phyloP scores from a whole-genome alignment of 23 tunicate species.

The Diplosoma virens region DNA sequence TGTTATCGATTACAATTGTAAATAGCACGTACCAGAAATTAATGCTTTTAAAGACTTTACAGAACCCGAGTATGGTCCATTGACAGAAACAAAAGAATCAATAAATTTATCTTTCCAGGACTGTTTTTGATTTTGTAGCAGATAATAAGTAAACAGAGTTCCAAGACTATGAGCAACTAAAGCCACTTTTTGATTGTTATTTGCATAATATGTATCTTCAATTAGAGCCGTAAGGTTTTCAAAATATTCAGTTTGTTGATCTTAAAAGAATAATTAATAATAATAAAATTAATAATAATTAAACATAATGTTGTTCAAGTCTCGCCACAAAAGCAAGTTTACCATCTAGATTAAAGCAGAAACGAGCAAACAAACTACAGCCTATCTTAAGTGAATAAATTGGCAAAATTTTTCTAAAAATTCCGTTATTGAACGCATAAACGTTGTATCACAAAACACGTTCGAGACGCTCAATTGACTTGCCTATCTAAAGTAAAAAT shows the following conservation, averaged over 20 bases:
- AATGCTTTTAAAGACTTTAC: constrained; percentile 84
- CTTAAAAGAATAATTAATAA: constrained; percentile 4
- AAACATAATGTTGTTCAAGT: not conserved
- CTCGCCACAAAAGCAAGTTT: no score
- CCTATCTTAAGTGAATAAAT: no score
- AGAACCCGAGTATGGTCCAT: constrained; percentile 73
- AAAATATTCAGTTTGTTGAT: constrained; percentile 41
- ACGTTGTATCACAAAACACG: no score
- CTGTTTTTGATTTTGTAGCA: constrained; percentile 34
- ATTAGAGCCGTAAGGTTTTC: constrained; percentile 52
- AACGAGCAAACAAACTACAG: no score
- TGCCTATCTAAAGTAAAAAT: no score
- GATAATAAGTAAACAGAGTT: constrained; percentile 57
- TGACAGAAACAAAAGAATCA: constrained; percentile 76
- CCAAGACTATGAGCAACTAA: constrained; percentile 88
- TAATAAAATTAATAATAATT: not conserved
- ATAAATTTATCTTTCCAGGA: constrained; percentile 86
- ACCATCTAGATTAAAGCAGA: no score
- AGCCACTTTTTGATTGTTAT: constrained; percentile 75
- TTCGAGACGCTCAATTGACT: no score
- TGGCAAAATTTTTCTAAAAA: no score
- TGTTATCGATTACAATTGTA: no score
- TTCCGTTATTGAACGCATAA: no score
- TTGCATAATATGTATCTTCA: constrained; percentile 57
- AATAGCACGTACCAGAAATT: constrained; percentile 53